Base-by-base conservation (phyloP, 1,140 invertebrate species). In the Drosophila jambulina region DNA sequence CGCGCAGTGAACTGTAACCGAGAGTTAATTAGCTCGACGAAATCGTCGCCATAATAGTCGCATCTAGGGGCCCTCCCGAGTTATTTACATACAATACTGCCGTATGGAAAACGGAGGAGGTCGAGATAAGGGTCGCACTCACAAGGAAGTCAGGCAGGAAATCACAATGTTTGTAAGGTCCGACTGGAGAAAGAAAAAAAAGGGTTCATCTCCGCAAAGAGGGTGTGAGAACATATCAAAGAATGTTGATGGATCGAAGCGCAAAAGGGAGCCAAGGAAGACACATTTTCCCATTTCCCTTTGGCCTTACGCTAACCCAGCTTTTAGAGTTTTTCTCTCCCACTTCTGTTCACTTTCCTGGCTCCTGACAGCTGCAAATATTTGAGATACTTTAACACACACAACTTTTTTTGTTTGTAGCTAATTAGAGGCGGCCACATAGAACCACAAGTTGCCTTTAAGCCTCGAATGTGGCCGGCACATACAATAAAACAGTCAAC, bases 1-100 rank as follows among this genome's bases (percentile, higher is more conserved):
- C 60, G 77, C 80, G 71, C 83, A 87, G 80, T 87, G 84, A 87
- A 87, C 83, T 87, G 83, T 87, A 83, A 83, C 83, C 84, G 84
- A 88, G 79, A 87, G 84, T 87, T 87, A 87, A 87, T 87, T 83
- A 87, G 83, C 84, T 88, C 71, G 61, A 80, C 80, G 63, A 76
- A 86, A 80, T 77, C 75, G 60, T 85, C 70, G 60, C 56, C 38
- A 51, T 63, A 54, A 58, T 54, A 57, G 38, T 57, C 53, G 34
- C 64, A 36, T 59, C 64, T 67, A 62, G 76, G 76, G 51, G 51
- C 48, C 25, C 67, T 48, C 36, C 27, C 46, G 36, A 53, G 46
- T 10, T 59, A 83, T 75, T 78, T 61, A 57, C 51, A 85, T 76
- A 45, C 17, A 45, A 43, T 43, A 27, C 45, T 15, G 34, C 12